Evolutionary conservation across 2,888 invertebrate species (phyloP).

Genomic region (Caenorhabditis becei): DNA sequence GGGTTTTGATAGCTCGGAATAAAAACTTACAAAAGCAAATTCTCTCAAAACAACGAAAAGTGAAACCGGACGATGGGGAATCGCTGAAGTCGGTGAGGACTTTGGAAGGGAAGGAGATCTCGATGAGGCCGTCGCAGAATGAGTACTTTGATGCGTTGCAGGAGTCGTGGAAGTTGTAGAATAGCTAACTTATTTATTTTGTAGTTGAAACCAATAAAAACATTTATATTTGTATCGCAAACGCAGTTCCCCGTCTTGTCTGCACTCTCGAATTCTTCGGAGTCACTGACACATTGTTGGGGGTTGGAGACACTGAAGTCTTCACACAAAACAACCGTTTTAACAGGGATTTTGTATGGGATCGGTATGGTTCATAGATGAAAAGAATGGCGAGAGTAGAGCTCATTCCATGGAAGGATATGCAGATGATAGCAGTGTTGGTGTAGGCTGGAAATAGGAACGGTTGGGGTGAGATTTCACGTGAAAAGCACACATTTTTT

Average conservation of each 20-base stretch:
- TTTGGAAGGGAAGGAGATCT: slow-evolving; percentile 45
- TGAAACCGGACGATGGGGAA: slow-evolving; percentile 4
- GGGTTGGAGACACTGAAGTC: slow-evolving; percentile 5
- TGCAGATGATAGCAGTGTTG: slow-evolving; percentile 28
- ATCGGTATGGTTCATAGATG: slow-evolving; percentile 45
- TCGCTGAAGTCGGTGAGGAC: slow-evolving; percentile 15
- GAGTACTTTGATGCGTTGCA: slow-evolving; percentile 56
- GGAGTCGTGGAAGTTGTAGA: slow-evolving; percentile 26
- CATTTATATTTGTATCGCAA: not conserved
- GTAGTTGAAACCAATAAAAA: not conserved
- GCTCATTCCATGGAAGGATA: slow-evolving; percentile 40
- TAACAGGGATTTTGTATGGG: slow-evolving; percentile 23
- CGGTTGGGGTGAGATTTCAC: too few relatives aligned
- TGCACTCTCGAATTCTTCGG: slow-evolving; percentile 6
- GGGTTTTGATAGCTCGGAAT: slow-evolving; percentile 40
- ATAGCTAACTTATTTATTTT: not conserved
- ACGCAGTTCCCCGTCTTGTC: not conserved
- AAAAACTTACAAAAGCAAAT: slow-evolving; percentile 22
- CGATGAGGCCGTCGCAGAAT: slow-evolving; percentile 40
- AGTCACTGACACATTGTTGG: slow-evolving; percentile 15
- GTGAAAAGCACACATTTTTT: too few relatives aligned
- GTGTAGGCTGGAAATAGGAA: slow-evolving; percentile 42
- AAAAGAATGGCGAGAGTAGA: slow-evolving; percentile 31
- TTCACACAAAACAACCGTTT: not conserved
- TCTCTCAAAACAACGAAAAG: slow-evolving; percentile 15